These are phyloP conservation scores for Solen grandis DNA, from an alignment of 1,140 invertebrate genomes.

Conservation along the genomic window DNA sequence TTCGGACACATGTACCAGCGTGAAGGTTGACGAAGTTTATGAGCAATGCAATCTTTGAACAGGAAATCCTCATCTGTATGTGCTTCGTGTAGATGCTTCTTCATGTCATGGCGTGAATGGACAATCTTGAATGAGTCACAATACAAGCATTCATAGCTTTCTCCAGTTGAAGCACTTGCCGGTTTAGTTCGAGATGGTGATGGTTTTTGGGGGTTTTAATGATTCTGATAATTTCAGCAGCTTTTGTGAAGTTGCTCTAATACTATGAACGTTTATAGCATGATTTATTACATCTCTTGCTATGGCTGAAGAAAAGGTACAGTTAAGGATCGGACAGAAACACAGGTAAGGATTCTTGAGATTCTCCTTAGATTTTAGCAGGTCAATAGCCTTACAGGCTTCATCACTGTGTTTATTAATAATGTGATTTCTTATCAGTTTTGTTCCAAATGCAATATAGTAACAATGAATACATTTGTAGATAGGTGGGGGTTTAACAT, in stretches of 20 bases:
- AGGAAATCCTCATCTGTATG: conserved; percentile 59
- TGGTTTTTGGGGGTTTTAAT: not conserved
- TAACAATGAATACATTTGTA: conserved; percentile 63
- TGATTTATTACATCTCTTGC: conserved; percentile 57
- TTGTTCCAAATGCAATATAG: conserved; percentile 56
- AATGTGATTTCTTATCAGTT: conserved; percentile 58
- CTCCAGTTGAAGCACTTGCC: not conserved
- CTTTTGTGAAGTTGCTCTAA: conserved; percentile 22
- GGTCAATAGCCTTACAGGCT: conserved; percentile 55
- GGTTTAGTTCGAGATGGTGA: not conserved
- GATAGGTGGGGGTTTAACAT: conserved; percentile 50
- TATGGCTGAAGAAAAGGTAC: conserved; percentile 22
- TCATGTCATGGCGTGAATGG: conserved; percentile 50
- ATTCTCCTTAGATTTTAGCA: conserved; percentile 52
- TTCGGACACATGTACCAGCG: conserved; percentile 60
- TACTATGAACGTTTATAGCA: conserved; percentile 55
- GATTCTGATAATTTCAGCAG: not conserved
- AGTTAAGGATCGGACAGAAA: conserved; percentile 59
- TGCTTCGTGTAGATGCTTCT: conserved; percentile 49
- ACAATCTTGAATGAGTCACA: conserved; percentile 16
- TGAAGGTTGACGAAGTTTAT: conserved; percentile 52
- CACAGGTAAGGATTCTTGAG: conserved; percentile 41
- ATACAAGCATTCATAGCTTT: conserved; percentile 59
- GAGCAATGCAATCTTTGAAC: conserved; percentile 55
- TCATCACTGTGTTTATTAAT: conserved; percentile 42